These are phyloP conservation scores for Acrobasis suavella DNA, from an alignment of 2,888 invertebrate species.

Conservation along the genomic window DNA sequence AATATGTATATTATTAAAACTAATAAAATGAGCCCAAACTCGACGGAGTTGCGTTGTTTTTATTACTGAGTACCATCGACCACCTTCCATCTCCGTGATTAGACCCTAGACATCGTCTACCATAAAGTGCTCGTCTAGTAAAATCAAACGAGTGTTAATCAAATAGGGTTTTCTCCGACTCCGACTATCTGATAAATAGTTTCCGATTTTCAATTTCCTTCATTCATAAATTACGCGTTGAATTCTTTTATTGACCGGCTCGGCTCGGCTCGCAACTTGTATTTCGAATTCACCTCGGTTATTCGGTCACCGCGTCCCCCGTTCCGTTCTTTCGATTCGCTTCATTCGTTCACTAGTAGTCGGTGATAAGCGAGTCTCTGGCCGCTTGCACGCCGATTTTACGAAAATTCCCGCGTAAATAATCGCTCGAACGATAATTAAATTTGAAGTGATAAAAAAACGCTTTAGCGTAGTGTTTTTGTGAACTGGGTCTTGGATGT, in stretches of 20 bases:
- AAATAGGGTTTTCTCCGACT: no score
- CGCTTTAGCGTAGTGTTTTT: conserved; percentile 49
- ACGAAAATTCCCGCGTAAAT: conserved; percentile 52
- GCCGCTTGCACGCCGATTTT: conserved; percentile 44
- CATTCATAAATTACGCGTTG: conserved; percentile 27
- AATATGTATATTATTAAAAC: no score
- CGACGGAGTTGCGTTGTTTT: no score
- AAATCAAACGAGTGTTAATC: no score
- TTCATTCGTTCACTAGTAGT: conserved; percentile 62
- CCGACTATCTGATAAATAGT: no score
- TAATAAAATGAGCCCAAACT: no score
- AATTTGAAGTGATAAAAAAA: conserved; percentile 53
- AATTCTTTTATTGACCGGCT: conserved; percentile 16
- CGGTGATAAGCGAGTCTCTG: conserved; percentile 60
- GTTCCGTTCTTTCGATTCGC: conserved; percentile 50
- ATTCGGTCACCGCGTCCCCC: conserved; percentile 39
- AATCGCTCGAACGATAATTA: conserved; percentile 48
- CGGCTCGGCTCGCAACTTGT: neutral
- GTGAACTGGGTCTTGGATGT: no score
- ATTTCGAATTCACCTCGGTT: conserved; percentile 14
- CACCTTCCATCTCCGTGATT: no score
- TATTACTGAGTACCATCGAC: no score
- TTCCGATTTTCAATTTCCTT: conserved; percentile 35
- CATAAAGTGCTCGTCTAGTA: no score
- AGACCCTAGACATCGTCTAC: no score